A percentile compares a stretch with the other conserved stretches of the same genome.
phyloP scores from a whole-genome alignment of 1,140 invertebrate species.

The Procambarus virginalis region DNA sequence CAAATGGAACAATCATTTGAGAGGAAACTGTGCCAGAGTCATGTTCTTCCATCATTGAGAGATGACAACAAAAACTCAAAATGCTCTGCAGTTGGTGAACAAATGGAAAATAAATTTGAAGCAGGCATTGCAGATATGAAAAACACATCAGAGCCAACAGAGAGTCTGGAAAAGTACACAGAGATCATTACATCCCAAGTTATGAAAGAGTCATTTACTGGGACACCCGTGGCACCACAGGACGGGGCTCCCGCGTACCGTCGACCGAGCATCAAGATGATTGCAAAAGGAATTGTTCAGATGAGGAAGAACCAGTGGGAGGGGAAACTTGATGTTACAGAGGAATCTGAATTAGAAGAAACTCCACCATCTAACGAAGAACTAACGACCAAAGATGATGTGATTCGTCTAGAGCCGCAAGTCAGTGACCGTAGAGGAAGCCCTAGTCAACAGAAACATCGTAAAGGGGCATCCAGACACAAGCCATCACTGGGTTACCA shows the following conservation, averaged over 20 bases:
- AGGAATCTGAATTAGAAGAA: not conserved
- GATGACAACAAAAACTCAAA: not conserved
- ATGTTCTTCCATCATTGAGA: not conserved
- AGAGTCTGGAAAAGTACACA: not conserved
- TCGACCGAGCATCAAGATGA: slow-evolving; percentile 22
- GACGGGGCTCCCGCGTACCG: not conserved
- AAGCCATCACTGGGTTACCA: not conserved
- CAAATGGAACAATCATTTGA: not conserved
- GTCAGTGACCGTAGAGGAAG: not conserved
- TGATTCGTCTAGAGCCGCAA: not conserved
- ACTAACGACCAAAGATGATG: not conserved
- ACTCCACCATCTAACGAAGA: not conserved
- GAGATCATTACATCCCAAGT: not conserved
- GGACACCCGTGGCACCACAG: too few species aligned
- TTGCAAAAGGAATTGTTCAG: slow-evolving; percentile 4
- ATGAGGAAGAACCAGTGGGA: slow-evolving; percentile 11
- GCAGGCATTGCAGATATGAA: not conserved
- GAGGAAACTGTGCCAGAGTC: too few species aligned
- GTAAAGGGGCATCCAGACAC: not conserved
- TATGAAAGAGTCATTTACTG: not conserved
- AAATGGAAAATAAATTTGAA: not conserved
- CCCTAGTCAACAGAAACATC: not conserved
- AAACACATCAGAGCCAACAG: not conserved
- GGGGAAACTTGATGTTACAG: not conserved
- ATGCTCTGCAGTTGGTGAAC: not conserved